Percentiles rank a stretch among this genome's conserved stretches.
Evolutionary conservation across 2,797 vertebrate genomes (phyloP).

Genomic region (Eurystomus glaucurus): DNA sequence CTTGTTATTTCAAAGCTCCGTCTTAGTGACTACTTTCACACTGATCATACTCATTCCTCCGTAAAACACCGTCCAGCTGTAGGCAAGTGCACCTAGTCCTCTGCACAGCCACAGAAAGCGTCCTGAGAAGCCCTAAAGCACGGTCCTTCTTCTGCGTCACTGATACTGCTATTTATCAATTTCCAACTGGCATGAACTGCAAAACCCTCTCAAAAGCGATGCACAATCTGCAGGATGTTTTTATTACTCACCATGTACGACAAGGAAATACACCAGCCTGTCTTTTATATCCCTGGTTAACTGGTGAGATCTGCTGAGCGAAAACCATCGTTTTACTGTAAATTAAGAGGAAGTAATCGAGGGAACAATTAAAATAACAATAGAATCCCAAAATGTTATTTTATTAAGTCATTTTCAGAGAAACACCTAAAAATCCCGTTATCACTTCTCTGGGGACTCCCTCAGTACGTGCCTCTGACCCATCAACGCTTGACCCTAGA

Average conservation of each 20-base stretch:
- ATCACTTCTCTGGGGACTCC: background rate
- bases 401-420: background rate
- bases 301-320: background rate
- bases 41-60: background rate
- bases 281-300: background rate
- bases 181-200: background rate
- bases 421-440: background rate
- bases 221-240: background rate
- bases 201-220: background rate
- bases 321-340: background rate
- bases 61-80: background rate
- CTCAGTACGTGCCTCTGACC: background rate
- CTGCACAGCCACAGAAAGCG: background rate
- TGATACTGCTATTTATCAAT: background rate
- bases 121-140: background rate
- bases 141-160: background rate
- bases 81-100: background rate
- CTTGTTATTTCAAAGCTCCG: background rate
- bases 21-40: background rate
- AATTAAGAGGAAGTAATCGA: background rate
- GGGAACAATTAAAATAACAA: background rate
- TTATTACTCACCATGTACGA: rapidly evolving
- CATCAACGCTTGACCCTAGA: conserved; percentile 16
- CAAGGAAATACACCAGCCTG: background rate
- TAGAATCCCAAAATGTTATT: background rate